These are phyloP conservation scores for Sterna hirundo DNA, from an alignment of 2,113 vertebrate genomes.

Conservation along the genomic window DNA sequence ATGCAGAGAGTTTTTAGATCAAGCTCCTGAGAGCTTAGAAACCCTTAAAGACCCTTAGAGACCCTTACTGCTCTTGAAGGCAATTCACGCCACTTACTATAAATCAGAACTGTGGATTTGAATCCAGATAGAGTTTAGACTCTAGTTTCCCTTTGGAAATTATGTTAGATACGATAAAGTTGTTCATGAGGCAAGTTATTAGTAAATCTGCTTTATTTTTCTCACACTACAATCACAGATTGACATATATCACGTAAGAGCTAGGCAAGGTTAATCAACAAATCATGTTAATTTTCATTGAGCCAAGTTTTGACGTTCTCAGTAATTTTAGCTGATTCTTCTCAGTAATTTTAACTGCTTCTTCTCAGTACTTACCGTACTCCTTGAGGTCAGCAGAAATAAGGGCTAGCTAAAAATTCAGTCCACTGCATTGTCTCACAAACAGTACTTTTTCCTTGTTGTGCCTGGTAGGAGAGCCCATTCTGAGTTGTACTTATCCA, in stretches of 20 bases:
- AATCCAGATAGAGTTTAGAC: background rate
- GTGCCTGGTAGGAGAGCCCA: background rate
- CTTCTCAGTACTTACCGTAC: background rate
- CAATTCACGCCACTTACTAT: background rate
- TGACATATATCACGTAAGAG: background rate
- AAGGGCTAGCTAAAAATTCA: background rate
- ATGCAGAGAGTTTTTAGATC: background rate
- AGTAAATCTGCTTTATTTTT: background rate
- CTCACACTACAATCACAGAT: background rate
- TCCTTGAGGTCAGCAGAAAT: background rate
- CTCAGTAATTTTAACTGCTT: background rate
- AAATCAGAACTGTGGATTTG: background rate
- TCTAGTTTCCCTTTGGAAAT: background rate
- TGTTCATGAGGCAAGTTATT: background rate
- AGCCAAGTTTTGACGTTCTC: background rate
- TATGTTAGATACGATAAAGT: background rate
- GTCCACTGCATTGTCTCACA: background rate
- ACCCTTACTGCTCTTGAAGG: background rate
- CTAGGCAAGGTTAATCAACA: background rate
- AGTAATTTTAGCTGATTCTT: background rate
- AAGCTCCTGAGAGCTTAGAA: background rate
- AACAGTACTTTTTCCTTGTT: background rate
- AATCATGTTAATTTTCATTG: background rate
- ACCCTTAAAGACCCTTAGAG: background rate
- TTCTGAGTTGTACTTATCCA: background rate